Evolutionary conservation across 2,888 invertebrate genomes (phyloP).

Genomic region (Drosophila anceps): DNA sequence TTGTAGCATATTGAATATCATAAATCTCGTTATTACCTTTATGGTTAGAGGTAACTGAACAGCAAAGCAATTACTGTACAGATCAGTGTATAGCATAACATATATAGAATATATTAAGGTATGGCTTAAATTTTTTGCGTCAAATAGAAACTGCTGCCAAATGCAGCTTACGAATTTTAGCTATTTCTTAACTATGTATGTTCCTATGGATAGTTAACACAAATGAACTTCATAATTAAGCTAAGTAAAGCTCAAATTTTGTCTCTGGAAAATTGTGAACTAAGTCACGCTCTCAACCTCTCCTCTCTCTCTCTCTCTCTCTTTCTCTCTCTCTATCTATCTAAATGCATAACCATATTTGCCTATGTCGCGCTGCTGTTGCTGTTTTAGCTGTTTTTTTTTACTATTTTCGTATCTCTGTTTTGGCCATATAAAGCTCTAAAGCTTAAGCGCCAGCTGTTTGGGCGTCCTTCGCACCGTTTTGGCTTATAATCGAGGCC

Average conservation of each 20-base stretch:
- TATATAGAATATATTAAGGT: too few relatives aligned
- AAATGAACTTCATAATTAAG: neutral
- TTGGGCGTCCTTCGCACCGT: conserved; percentile 72
- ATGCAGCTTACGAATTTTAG: neutral
- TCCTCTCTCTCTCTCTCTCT: neutral
- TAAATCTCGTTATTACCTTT: too few relatives aligned
- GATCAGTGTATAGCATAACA: too few relatives aligned
- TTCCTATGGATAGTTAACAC: neutral
- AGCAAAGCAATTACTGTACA: too few relatives aligned
- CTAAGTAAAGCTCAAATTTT: neutral
- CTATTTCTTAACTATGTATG: neutral
- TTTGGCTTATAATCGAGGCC: conserved; percentile 63
- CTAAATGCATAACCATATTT: conserved; percentile 65
- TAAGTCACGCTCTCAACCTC: conserved; percentile 38
- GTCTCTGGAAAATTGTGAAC: neutral
- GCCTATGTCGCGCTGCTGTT: conserved; percentile 44
- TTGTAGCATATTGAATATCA: too few relatives aligned
- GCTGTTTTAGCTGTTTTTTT: conserved; percentile 13
- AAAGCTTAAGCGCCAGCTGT: conserved; percentile 59
- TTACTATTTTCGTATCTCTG: conserved; percentile 6
- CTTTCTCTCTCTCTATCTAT: conserved; percentile 3
- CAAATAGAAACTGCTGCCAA: neutral
- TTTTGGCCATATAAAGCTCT: conserved; percentile 68
- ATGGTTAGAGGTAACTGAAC: too few relatives aligned
- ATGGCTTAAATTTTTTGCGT: too few relatives aligned